Percentiles rank a stretch among this genome's conserved stretches.
phyloP scores from a whole-genome alignment of 2,797 vertebrate genomes.

The Megaceryle alcyon region DNA sequence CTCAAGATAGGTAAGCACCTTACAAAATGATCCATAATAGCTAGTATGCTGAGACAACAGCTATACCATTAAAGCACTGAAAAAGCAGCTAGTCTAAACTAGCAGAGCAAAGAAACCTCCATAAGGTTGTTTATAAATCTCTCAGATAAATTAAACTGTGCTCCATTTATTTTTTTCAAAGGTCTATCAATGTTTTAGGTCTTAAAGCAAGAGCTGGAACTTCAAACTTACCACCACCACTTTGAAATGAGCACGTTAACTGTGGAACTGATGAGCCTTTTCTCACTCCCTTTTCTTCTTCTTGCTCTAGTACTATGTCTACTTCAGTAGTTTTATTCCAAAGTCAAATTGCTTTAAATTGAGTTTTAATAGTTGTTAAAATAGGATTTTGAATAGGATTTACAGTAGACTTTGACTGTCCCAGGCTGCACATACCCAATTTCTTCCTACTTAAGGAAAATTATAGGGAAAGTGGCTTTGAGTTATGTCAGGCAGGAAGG shows the following conservation, averaged over 20 bases:
- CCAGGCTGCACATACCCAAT: accelerated
- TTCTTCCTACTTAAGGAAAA: neutral
- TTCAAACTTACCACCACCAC: neutral
- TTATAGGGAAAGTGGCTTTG: neutral
- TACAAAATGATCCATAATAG: neutral
- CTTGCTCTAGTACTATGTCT: neutral
- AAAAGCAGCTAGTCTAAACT: neutral
- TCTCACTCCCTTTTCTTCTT: neutral
- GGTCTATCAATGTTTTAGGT: neutral
- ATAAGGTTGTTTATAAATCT: neutral
- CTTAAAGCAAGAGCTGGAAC: neutral
- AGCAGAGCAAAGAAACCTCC: neutral
- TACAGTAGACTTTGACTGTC: neutral
- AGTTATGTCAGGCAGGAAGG: neutral
- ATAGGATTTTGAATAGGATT: neutral
- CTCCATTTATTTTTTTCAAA: neutral
- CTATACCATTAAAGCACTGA: neutral
- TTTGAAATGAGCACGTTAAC: neutral
- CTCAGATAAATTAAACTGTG: neutral
- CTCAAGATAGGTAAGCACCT: neutral
- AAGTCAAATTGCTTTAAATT: neutral
- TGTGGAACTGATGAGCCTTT: neutral
- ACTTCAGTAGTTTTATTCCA: neutral
- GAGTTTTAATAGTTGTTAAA: neutral
- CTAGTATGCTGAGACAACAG: neutral